Conservation (phyloP, 2,113 vertebrate genomes). For the Vulpes vulpes region DNA sequence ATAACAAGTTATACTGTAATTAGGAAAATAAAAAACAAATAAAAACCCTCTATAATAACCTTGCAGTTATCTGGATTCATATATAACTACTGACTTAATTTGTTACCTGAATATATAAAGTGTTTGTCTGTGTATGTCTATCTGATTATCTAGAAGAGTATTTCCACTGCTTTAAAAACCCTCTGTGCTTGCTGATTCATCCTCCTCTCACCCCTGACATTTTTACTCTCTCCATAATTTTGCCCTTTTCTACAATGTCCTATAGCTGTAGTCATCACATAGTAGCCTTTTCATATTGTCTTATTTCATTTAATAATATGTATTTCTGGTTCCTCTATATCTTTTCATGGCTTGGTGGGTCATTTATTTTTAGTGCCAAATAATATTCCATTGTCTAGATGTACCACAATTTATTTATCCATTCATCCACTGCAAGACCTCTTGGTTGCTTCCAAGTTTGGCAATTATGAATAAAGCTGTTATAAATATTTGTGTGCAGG, state of each 20-base stretch:
- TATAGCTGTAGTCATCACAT: background rate
- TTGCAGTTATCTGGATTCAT: background rate
- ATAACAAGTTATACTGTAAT: background rate
- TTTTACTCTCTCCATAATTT: background rate
- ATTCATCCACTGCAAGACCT: background rate
- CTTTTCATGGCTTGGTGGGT: background rate
- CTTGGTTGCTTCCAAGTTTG: background rate
- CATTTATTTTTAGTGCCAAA: background rate
- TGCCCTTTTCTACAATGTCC: background rate
- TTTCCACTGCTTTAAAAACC: background rate
- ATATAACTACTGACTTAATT: background rate
- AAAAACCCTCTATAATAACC: background rate
- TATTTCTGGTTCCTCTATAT: background rate
- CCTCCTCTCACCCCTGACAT: background rate
- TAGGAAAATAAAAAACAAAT: background rate
- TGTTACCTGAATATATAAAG: background rate
- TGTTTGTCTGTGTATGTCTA: background rate
- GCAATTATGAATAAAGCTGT: background rate
- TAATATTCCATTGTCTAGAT: background rate
- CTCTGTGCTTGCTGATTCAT: background rate
- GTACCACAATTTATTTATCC: background rate
- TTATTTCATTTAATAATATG: background rate
- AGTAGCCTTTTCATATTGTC: background rate
- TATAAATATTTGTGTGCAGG: background rate
- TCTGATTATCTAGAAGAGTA: background rate